These are phyloP conservation scores for Drosophila mauritiana DNA, from an alignment of 1,140 invertebrate genomes.

Conservation along the genomic window DNA sequence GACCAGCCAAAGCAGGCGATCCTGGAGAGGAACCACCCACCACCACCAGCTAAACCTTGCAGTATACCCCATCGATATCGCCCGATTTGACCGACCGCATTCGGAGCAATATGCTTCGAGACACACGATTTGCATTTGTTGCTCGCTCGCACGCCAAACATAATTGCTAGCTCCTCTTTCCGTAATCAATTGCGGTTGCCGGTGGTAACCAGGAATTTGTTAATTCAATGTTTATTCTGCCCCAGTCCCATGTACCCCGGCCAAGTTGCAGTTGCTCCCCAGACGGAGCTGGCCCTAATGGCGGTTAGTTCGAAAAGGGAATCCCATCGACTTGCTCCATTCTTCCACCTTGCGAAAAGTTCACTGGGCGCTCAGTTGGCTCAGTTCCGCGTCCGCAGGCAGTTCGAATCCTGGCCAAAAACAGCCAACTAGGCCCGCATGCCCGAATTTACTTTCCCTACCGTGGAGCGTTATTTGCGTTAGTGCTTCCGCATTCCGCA, in stretches of 20 bases:
- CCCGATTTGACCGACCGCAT: conserved; percentile 49
- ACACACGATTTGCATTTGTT: conserved; percentile 75
- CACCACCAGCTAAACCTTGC: neutral
- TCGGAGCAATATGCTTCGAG: conserved; percentile 33
- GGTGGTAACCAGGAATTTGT: conserved; percentile 81
- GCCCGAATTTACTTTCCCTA: conserved; percentile 37
- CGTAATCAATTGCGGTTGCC: conserved; percentile 79
- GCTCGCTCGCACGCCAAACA: conserved; percentile 74
- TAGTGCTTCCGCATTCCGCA: conserved; percentile 70
- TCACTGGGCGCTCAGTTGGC: conserved; percentile 61
- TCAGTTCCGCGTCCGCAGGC: conserved; percentile 45
- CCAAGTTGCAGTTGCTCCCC: conserved; percentile 41
- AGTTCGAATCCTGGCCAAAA: conserved; percentile 36
- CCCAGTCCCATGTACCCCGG: conserved; percentile 37
- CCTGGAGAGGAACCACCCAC: conserved; percentile 24
- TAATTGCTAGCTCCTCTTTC: conserved; percentile 66
- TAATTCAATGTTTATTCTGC: conserved; percentile 83
- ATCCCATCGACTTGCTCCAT: conserved; percentile 16
- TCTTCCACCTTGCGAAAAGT: conserved; percentile 40
- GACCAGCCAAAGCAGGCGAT: conserved; percentile 23
- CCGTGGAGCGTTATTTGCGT: conserved; percentile 58
- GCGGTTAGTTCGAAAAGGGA: conserved; percentile 58
- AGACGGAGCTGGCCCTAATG: conserved; percentile 51
- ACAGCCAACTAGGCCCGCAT: conserved; percentile 6
- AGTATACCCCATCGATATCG: conserved; percentile 37